These are phyloP conservation scores for Hofmannophila pseudospretella DNA, from an alignment of 2,888 invertebrate species.

Conservation along the genomic window DNA sequence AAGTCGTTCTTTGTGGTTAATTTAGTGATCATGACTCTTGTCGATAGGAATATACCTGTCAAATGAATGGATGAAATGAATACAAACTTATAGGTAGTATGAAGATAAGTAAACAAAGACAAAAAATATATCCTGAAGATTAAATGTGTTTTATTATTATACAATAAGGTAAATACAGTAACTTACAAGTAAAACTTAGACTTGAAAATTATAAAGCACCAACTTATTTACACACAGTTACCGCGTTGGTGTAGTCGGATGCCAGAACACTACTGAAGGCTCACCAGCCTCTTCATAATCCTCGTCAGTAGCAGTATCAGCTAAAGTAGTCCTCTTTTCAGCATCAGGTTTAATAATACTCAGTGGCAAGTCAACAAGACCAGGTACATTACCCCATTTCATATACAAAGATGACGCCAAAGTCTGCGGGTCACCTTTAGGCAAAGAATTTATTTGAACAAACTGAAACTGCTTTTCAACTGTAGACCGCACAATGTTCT, in stretches of 20 bases:
- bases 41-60: too few species aligned
- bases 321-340: slow-evolving; percentile 30
- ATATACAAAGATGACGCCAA: slow-evolving; percentile 39
- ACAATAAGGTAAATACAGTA: too few species aligned
- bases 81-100: too few species aligned
- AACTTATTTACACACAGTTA: too few species aligned
- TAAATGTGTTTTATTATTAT: too few species aligned
- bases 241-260: slow-evolving; percentile 21
- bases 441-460: slow-evolving; percentile 16
- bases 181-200: too few species aligned
- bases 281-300: background rate
- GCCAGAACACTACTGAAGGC: background rate
- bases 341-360: slow-evolving; percentile 29
- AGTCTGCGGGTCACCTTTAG: slow-evolving; percentile 11
- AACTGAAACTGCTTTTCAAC: slow-evolving; percentile 45
- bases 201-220: too few species aligned
- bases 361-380: slow-evolving; percentile 49
- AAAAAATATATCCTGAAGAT: too few species aligned
- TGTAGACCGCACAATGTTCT: slow-evolving; percentile 43
- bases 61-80: too few species aligned
- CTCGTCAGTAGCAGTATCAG: slow-evolving; percentile 8
- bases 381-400: slow-evolving; percentile 55
- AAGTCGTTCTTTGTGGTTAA: too few species aligned
- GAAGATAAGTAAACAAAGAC: too few species aligned
- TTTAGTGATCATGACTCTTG: too few species aligned